phyloP scores from a whole-genome alignment of 2,113 vertebrate species.

The Catharus fuscescens region DNA sequence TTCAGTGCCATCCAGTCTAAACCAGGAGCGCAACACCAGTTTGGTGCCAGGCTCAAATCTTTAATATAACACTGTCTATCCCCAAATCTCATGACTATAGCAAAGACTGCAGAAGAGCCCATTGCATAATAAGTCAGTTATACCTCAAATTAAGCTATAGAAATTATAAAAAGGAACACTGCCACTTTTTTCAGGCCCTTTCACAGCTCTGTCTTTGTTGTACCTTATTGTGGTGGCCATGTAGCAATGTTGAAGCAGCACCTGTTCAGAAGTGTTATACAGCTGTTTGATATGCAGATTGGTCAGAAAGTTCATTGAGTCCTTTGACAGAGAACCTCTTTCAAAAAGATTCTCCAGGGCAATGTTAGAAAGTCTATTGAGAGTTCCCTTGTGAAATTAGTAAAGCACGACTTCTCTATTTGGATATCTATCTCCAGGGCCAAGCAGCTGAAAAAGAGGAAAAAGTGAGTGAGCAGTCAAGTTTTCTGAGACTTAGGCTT shows the following conservation, averaged over 20 bases:
- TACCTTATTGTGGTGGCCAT: neutral
- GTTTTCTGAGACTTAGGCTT: neutral
- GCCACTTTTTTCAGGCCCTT: neutral
- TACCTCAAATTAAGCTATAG: neutral
- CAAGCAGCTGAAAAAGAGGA: neutral
- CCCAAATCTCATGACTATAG: neutral
- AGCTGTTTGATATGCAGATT: fast-evolving
- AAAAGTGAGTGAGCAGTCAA: neutral
- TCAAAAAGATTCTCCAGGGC: neutral
- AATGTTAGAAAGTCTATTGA: neutral
- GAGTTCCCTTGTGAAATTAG: neutral
- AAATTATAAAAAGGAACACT: neutral
- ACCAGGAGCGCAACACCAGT: neutral
- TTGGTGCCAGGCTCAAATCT: neutral
- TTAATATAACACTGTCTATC: neutral
- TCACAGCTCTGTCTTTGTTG: neutral
- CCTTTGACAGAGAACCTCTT: neutral
- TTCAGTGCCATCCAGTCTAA: neutral
- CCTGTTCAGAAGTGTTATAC: neutral
- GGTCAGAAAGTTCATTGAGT: neutral
- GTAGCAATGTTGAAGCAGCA: neutral
- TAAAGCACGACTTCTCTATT: neutral
- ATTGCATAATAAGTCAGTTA: neutral
- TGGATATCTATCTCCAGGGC: neutral
- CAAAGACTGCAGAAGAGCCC: neutral